Percentiles rank a stretch among this genome's conserved stretches.
Evolutionary conservation across 1,140 invertebrate genomes (phyloP).

Genomic region (Hyphantria cunea): DNA sequence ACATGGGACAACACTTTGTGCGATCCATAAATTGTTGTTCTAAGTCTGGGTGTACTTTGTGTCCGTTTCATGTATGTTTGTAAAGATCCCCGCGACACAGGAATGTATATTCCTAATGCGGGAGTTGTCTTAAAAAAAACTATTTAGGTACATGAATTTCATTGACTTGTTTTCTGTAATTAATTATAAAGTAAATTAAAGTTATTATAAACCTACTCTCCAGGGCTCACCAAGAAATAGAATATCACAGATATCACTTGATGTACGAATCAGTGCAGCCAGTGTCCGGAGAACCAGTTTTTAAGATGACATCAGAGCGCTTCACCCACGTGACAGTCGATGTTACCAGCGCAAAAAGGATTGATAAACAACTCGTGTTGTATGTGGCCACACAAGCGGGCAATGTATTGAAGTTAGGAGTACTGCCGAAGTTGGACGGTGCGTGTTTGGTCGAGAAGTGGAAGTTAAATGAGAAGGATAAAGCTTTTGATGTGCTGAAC

Average conservation of each 20-base stretch:
- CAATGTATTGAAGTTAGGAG: constrained; percentile 90
- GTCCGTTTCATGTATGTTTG: too few species aligned
- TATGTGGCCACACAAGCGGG: constrained; percentile 91
- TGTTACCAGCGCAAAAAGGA: constrained; percentile 86
- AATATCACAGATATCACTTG: constrained; percentile 91
- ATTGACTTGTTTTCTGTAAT: too few species aligned
- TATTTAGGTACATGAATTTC: too few species aligned
- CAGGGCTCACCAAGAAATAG: constrained; percentile 81
- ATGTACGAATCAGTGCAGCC: constrained; percentile 94
- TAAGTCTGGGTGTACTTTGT: too few species aligned
- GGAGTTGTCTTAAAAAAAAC: too few species aligned
- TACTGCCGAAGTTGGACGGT: constrained; percentile 85
- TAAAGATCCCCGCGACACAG: too few species aligned
- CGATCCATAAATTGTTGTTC: too few species aligned
- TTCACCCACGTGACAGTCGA: constrained; percentile 92
- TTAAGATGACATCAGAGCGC: constrained; percentile 87
- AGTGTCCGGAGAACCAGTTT: constrained; percentile 86
- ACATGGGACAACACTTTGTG: too few species aligned
- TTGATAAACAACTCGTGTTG: constrained; percentile 86
- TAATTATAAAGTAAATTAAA: too few species aligned
- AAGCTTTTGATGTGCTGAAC: constrained; percentile 83
- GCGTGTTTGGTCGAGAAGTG: constrained; percentile 94
- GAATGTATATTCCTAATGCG: too few species aligned
- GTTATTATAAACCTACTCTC: too few species aligned
- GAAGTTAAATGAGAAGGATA: constrained; percentile 85